Evolutionary conservation across 2,113 vertebrate species (phyloP), one percentile per base, ranked within the genome.

Genomic region (Heterotilapia buettikoferi): DNA sequence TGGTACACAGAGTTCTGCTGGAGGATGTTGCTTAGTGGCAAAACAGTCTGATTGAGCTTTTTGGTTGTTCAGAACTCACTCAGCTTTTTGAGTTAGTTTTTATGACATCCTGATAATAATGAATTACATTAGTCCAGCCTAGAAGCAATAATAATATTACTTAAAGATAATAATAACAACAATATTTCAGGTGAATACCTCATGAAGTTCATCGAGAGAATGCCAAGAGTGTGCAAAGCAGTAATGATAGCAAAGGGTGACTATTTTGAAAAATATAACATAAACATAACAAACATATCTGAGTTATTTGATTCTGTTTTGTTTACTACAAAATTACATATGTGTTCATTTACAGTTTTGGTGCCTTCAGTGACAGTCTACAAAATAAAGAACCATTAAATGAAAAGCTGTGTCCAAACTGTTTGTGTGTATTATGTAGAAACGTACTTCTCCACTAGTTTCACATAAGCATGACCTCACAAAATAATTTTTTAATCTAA

Each of bases 111-210:
- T 50, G 45, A 19, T 19, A 19, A 50, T 9, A 50, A 50, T 47
- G 45, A 47, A 8, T 47, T 8, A 2, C 45, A 50, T 18, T 50
- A 50, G 45, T 50, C 45, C 45, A 50, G 45, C 45, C 45, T 18
- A 2, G 45, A 4, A 50, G 16, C 0, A 50, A 50, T 50, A 8
- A 50, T 50, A 50, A 50, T 19, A 50, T 50, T 0, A 50, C 47
- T 50, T 50, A 0, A 19, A 19, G 47, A 50, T 19, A 50, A 50
- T 50, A 50, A 50, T 3, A 50, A 50, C 18, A 52, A 52, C 9
- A 52, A 52, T 52, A 19, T 52, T 52, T 52, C 50, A n/a, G 8
- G 0, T n/a, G 1, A 52, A 19, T 52, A n/a, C 8, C 50, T 52
- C 50, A 52, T 52, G 3, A 52, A 52, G 50, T n/a, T 52, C 0